A percentile compares a stretch with the other conserved stretches of the same genome.
Evolutionary conservation across 2,797 vertebrate species (phyloP).

Genomic region (Sciurus carolinensis): DNA sequence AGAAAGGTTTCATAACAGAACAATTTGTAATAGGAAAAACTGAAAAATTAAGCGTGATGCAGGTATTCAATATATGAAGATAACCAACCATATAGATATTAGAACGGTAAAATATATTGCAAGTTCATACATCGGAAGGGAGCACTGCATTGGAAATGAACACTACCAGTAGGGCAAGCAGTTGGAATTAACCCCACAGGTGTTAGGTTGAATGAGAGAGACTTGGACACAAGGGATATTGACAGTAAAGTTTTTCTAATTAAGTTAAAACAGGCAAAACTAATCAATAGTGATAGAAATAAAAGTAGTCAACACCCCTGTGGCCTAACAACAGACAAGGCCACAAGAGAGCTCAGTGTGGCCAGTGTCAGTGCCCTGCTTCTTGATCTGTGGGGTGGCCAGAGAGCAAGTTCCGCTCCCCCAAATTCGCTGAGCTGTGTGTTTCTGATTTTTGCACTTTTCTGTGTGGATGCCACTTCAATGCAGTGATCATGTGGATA

Average conservation of each 20-base stretch:
- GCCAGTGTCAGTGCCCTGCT: too few relatives aligned
- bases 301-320: background rate
- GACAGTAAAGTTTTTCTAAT: background rate
- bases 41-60: background rate
- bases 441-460: background rate
- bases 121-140: background rate
- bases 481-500: background rate
- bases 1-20: conserved; percentile 8
- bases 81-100: background rate
- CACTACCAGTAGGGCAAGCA: background rate
- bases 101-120: background rate
- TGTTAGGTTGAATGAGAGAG: background rate
- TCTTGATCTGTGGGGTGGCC: background rate
- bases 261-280: background rate
- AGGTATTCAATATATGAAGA: background rate
- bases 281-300: background rate
- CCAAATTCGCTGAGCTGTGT: background rate
- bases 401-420: background rate
- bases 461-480: background rate
- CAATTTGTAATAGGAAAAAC: background rate
- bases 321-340: background rate
- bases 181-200: background rate
- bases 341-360: background rate
- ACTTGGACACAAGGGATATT: background rate
- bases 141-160: background rate